A percentile compares a stretch with the other conserved stretches of the same genome.
Conservation (phyloP, 1,140 invertebrate genomes). For the Drosophila parabipectinata region DNA sequence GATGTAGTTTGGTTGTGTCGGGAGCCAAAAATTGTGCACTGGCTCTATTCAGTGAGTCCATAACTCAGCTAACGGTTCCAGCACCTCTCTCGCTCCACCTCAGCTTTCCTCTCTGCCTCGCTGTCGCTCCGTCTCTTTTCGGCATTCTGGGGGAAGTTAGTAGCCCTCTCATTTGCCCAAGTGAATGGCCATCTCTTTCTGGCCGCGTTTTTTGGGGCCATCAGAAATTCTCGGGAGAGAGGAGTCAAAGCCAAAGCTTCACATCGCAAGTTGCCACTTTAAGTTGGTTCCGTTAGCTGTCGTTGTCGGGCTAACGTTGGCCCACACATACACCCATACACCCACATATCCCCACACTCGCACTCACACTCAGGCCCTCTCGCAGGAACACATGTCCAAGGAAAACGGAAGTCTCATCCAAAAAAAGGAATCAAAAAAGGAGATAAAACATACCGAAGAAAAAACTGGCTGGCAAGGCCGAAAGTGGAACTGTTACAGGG, state of each 20-base stretch:
- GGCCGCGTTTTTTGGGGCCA: background rate
- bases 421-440: constrained; percentile 5
- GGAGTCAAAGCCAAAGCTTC: constrained; percentile 23
- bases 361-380: background rate
- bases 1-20: constrained; percentile 14
- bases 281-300: constrained; percentile 30
- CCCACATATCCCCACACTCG: background rate
- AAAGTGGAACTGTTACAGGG: background rate
- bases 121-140: constrained; percentile 1
- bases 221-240: constrained; percentile 9
- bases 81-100: background rate
- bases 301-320: constrained; percentile 37
- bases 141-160: background rate
- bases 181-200: constrained; percentile 26
- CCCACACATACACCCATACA: constrained; percentile 6
- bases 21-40: constrained; percentile 46
- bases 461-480: constrained; percentile 8
- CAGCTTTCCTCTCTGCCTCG: background rate
- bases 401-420: constrained; percentile 1
- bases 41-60: constrained; percentile 53
- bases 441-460: background rate
- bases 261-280: constrained; percentile 35
- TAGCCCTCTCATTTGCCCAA: constrained; percentile 12
- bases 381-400: constrained; percentile 5
- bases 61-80: constrained; percentile 39